phyloP scores from a whole-genome alignment of 2,888 invertebrate genomes.

The Cerastoderma edule region DNA sequence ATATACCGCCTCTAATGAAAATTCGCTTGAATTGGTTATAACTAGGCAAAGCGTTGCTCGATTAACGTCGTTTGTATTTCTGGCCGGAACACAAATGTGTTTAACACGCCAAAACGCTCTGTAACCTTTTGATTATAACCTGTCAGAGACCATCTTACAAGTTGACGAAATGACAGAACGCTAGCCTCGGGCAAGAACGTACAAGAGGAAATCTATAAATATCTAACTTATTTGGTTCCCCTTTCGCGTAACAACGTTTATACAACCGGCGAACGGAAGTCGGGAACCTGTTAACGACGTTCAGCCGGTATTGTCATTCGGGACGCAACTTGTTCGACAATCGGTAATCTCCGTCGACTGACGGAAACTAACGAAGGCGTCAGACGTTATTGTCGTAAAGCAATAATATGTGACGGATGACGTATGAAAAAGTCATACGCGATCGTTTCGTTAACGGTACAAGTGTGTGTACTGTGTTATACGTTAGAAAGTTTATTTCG shows the following conservation, averaged over 20 bases:
- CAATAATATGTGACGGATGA: conserved; percentile 39
- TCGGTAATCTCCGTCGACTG: conserved; percentile 23
- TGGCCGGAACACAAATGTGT: conserved; percentile 18
- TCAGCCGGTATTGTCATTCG: not conserved
- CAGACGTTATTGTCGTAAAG: conserved; percentile 39
- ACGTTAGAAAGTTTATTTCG: too few relatives aligned
- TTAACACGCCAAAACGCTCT: conserved; percentile 19
- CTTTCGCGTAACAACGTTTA: not conserved
- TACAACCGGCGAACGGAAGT: not conserved
- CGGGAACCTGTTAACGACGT: not conserved
- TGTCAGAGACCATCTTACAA: conserved; percentile 47
- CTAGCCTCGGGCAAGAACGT: not conserved
- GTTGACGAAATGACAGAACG: conserved; percentile 49
- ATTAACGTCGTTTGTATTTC: conserved; percentile 24
- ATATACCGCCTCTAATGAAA: too few relatives aligned
- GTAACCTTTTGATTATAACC: conserved; percentile 32
- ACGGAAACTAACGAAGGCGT: conserved; percentile 15
- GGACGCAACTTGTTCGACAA: conserved; percentile 16
- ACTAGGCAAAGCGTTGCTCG: too few relatives aligned
- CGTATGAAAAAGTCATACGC: conserved; percentile 36
- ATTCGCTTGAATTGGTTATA: too few relatives aligned
- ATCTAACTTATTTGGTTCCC: conserved; percentile 13
- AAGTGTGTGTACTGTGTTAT: too few relatives aligned
- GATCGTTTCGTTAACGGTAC: conserved; percentile 20
- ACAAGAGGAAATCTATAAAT: conserved; percentile 1